Evolutionary conservation across 2,113 vertebrate genomes (phyloP), one percentile per base, ranked within the genome.

Genomic region (Vulpes vulpes): DNA sequence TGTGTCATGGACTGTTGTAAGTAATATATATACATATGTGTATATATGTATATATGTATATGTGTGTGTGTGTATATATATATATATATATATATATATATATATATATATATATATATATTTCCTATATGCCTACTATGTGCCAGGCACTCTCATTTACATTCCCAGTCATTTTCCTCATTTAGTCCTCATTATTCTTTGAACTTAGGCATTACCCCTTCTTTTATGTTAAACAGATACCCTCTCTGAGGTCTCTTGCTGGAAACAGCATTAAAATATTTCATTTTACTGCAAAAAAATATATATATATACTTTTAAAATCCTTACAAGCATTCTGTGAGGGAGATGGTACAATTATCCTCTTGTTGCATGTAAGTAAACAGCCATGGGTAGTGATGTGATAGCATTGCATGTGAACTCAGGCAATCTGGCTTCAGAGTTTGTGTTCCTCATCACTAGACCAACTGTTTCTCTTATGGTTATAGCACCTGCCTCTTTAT

Each of bases 211-310:
- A 55, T 95, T 71, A 92, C 51, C 67, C 53, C 71, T 67, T 90
- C 57, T 65, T 78, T 95, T 91, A 91, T 94, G 30, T 89, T 94
- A 94, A 95, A 90, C 67, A 76, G 85, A 73, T 8, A 43, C 55
- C 53, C 22, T 88, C 55, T 81, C 65, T 79, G 35, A 95, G 64
- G 51, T 93, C 76, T 95, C 25, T 89, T 91, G 30, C 79, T 93
- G 53, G 90, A 87, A 91, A 89, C 43, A 62, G 71, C 60, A 89
- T 92, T 95, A 96, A 94, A 94, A 95, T 64, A 76, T 92, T 93
- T 87, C 17, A 8, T 96, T 89, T 89, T 82, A 96, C 43, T 80
- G 16, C 38, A 83, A 65, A 86, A 43, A 43, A 43, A 43, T 7
- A 43, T 30, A 23, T 82, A 53, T 67, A 55, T 60, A 78, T 27